phyloP scores from a whole-genome alignment of 1,140 invertebrate species.

The Bilobella aurantiaca region DNA sequence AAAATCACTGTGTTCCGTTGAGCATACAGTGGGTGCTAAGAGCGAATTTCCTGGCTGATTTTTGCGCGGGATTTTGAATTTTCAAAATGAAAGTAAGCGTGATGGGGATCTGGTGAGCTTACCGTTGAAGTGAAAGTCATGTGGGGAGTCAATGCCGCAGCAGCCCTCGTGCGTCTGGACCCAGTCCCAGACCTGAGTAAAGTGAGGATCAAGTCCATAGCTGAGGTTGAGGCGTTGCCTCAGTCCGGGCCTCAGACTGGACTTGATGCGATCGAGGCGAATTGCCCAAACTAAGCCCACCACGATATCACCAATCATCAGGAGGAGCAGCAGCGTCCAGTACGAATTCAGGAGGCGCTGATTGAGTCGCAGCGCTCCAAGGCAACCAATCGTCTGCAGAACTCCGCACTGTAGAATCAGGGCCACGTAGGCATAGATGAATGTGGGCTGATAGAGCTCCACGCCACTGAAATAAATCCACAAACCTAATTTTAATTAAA shows the following conservation, averaged over 20 bases:
- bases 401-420: slow-evolving; percentile 55
- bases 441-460: slow-evolving; percentile 60
- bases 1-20: no score
- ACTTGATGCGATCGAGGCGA: slow-evolving; percentile 61
- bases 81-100: background rate
- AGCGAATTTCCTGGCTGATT: no score
- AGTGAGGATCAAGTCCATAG: slow-evolving; percentile 60
- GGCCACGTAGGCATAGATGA: slow-evolving; percentile 72
- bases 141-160: slow-evolving; percentile 61
- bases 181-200: slow-evolving; percentile 67
- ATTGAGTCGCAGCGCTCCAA: slow-evolving; percentile 66
- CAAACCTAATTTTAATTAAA: background rate
- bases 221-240: slow-evolving; percentile 47
- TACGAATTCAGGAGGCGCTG: slow-evolving; percentile 70
- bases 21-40: no score
- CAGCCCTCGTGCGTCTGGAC: slow-evolving; percentile 64
- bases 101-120: background rate
- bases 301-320: slow-evolving; percentile 70
- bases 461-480: slow-evolving; percentile 26
- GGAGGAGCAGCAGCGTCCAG: slow-evolving; percentile 65
- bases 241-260: slow-evolving; percentile 57
- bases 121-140: slow-evolving; percentile 47
- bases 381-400: slow-evolving; percentile 46
- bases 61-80: background rate
- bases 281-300: slow-evolving; percentile 80